A percentile compares a stretch with the other conserved stretches of the same genome.
These are phyloP conservation scores for Lasiurus cinereus DNA, from an alignment of 2,113 vertebrate species.

Conservation along the genomic window DNA sequence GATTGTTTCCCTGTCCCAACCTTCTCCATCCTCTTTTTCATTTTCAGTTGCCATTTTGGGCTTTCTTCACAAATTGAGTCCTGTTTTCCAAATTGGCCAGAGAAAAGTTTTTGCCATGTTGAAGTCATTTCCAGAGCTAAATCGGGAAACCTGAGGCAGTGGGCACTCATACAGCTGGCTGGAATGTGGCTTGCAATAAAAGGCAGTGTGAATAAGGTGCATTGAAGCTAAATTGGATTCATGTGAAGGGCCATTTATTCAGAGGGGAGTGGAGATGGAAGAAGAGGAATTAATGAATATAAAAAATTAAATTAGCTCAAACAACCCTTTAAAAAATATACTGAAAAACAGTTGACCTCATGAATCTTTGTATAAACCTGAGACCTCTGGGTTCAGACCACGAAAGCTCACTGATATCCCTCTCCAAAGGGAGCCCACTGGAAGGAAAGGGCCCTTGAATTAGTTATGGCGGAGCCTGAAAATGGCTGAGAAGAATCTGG, in stretches of 20 bases:
- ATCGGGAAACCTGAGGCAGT: conserved; percentile 88
- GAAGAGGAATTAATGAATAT: conserved; percentile 87
- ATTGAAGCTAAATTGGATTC: conserved; percentile 91
- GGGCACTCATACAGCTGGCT: conserved; percentile 90
- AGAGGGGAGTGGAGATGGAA: conserved; percentile 80
- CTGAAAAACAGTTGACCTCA: conserved; percentile 86
- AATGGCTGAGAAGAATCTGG: not conserved
- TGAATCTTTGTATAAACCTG: conserved; percentile 84
- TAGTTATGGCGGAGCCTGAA: conserved; percentile 61
- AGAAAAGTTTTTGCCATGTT: conserved; percentile 88
- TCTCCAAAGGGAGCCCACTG: conserved; percentile 62
- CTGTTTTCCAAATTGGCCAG: conserved; percentile 87
- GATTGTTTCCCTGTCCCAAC: not conserved
- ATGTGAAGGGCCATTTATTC: conserved; percentile 89
- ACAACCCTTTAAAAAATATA: conserved; percentile 86
- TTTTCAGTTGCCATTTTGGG: conserved; percentile 86
- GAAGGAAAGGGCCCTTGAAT: not conserved
- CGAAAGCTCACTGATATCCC: conserved; percentile 56
- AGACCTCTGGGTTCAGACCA: conserved; percentile 75
- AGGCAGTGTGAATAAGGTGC: conserved; percentile 91
- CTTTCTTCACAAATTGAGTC: conserved; percentile 86
- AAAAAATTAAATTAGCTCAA: conserved; percentile 89
- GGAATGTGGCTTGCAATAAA: conserved; percentile 88
- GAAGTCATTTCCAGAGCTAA: conserved; percentile 91
- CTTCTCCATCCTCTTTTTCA: conserved; percentile 50